Evolutionary conservation across 2,888 invertebrate genomes (phyloP).

Genomic region (Eupithecia subfuscata): DNA sequence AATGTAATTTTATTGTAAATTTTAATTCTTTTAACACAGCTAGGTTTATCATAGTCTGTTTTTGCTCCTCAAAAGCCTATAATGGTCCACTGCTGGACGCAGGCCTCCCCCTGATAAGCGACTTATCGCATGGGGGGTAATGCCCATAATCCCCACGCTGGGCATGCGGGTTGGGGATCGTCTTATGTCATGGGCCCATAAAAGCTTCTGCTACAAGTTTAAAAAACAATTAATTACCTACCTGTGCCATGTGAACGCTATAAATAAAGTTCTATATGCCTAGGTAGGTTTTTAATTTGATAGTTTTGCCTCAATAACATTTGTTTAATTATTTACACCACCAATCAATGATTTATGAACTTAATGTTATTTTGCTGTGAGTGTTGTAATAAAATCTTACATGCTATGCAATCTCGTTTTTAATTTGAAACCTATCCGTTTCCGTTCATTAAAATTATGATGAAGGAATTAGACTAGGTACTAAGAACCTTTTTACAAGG

Average conservation of each 20-base stretch:
- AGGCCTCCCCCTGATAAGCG: too few relatives aligned
- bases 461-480: too few relatives aligned
- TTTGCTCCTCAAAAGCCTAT: too few relatives aligned
- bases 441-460: too few relatives aligned
- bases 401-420: slow-evolving; percentile 47
- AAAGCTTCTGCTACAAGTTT: background rate
- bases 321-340: background rate
- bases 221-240: background rate
- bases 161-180: too few relatives aligned
- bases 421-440: background rate
- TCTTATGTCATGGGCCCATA: too few relatives aligned
- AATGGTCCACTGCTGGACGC: too few relatives aligned
- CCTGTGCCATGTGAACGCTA: background rate
- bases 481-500: too few relatives aligned
- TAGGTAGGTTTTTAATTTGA: background rate
- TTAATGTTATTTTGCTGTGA: slow-evolving; percentile 31
- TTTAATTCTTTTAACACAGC: background rate
- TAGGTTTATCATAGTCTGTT: background rate
- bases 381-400: slow-evolving; percentile 53
- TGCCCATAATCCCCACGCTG: too few relatives aligned
- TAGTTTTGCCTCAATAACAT: background rate
- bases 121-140: too few relatives aligned
- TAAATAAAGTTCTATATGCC: background rate
- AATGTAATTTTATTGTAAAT: background rate
- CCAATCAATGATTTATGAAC: background rate